Evolutionary conservation across 2,888 invertebrate genomes (phyloP), one percentile per base, ranked within the genome.

Genomic region (Pseudococcus longispinus): DNA sequence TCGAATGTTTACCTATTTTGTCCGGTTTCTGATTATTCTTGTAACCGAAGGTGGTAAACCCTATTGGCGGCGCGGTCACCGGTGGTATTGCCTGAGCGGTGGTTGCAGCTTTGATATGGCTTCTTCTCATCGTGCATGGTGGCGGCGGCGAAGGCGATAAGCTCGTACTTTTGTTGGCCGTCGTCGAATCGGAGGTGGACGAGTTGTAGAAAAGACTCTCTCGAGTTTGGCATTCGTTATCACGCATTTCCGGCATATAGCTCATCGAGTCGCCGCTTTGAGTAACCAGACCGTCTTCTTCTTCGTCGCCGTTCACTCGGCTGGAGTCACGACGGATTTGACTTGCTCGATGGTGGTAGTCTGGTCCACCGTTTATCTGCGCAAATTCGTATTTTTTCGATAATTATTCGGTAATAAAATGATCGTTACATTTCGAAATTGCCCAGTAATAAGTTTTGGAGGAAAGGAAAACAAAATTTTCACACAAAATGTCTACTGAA

Each of bases 151-250:
- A 88, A 87, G 87, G 89, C 70, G 88, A 88, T 80, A 87, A 32
- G n/a, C 84, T 74, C 42, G 83, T 87, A 87, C 82, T 88, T 44
- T 85, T 88, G 44, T 87, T 87, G 26, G 87, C 83, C 85, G 88
- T 87, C 13, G 88, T 87, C 37, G 88, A 84, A 86, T 85, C 87
- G 15, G 77, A 46, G 6, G 84, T 55, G 23, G 65, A 82, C 55
- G 84, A 87, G 37, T 86, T 88, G 37, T 89, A 89, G 90, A 95
- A 95, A 46, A 95, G 91, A 89, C 95, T 95, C 90, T 95, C 96
- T 89, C 96, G 93, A 0, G 96, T 96, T 90, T 96, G 96, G 90
- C 96, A 96, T 85, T 94, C 94, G 90, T 93, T 94, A 90, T 95
- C 95, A 89, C 94, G 93, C 93, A 94, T 95, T 70, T 88, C 87